phyloP scores from a whole-genome alignment of 2,113 vertebrate species.

The Phyllopteryx taeniolatus region DNA sequence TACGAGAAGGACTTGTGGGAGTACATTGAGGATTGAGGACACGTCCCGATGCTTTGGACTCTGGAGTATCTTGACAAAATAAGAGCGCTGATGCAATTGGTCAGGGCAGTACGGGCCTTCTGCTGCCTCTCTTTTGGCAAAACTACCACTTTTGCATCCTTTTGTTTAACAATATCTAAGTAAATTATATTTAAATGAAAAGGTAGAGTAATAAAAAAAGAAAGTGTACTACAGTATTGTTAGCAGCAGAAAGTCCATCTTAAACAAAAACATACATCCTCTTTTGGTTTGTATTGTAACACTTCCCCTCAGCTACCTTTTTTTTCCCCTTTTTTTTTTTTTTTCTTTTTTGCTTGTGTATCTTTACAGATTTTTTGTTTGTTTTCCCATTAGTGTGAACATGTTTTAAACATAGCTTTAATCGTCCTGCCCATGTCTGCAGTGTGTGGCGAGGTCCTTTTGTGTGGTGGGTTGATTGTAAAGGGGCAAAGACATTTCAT shows the following conservation, averaged over 20 bases:
- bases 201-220: constrained; percentile 85
- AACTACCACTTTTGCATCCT: constrained; percentile 80
- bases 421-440: constrained; percentile 84
- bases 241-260: constrained; percentile 79
- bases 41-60: constrained; percentile 84
- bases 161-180: constrained; percentile 89
- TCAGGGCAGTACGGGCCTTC: constrained; percentile 73
- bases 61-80: constrained; percentile 85
- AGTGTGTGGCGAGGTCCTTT: constrained; percentile 72
- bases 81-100: constrained; percentile 90
- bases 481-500: constrained; percentile 70
- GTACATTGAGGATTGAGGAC: constrained; percentile 98
- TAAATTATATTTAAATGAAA: constrained; percentile 99
- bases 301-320: constrained; percentile 77
- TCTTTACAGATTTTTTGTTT: constrained; percentile 63
- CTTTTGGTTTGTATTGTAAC: constrained; percentile 88
- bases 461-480: constrained; percentile 76
- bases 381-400: constrained; percentile 76
- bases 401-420: constrained; percentile 86
- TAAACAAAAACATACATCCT: constrained; percentile 65
- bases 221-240: constrained; percentile 98
- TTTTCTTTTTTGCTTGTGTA: constrained; percentile 50
- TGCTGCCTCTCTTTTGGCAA: constrained; percentile 80
- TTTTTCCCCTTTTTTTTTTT: constrained; percentile 63
- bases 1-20: constrained; percentile 99